phyloP scores from a whole-genome alignment of 92 coral and sea anemone species.

The Siderastrea siderea region DNA sequence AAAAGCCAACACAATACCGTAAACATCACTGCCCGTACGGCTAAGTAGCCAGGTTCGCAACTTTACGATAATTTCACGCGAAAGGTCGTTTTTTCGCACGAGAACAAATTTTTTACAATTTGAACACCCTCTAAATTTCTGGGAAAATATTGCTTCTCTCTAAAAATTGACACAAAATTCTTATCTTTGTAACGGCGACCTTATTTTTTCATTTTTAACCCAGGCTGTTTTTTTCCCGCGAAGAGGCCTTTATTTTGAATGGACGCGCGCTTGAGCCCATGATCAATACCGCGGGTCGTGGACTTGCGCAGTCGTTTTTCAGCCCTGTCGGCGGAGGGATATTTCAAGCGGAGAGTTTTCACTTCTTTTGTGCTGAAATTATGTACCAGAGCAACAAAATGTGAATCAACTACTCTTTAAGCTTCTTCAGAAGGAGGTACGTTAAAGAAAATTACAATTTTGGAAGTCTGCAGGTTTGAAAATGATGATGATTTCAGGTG shows the following conservation, averaged over 20 bases:
- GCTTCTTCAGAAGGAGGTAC: no score
- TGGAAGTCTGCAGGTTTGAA: no score
- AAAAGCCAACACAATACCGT: neutral
- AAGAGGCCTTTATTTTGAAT: neutral
- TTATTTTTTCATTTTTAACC: neutral
- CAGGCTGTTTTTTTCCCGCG: neutral
- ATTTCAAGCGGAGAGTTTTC: no score
- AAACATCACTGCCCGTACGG: neutral
- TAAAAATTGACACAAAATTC: neutral
- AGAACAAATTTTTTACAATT: neutral
- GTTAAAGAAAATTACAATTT: no score
- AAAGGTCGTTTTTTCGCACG: neutral
- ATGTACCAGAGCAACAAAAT: no score
- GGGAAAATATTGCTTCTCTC: no score
- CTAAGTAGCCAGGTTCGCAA: conserved; percentile 1
- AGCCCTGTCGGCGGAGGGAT: no score
- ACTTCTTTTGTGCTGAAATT: no score
- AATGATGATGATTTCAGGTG: no score
- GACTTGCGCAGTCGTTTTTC: no score
- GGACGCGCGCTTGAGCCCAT: neutral
- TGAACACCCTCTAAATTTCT: neutral
- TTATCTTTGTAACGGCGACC: neutral
- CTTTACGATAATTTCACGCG: neutral
- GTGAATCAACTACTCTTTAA: no score
- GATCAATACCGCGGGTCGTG: neutral